Evolutionary conservation across 2,888 invertebrate species (phyloP).

Genomic region (Camponotus fellah): DNA sequence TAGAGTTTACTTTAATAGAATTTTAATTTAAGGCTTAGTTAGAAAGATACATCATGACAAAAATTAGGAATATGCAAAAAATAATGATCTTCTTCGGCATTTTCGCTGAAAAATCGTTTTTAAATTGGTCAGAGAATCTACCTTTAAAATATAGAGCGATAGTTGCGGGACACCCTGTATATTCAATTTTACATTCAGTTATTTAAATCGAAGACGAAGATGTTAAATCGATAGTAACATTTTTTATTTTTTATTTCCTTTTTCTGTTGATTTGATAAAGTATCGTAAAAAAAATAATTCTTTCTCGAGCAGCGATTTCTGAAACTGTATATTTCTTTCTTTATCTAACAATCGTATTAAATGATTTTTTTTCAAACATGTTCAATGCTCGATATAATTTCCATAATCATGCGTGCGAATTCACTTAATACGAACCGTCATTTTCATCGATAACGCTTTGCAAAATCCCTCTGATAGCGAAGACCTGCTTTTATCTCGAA

Average conservation of each 20-base stretch:
- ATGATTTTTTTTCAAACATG: background rate
- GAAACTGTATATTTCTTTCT: background rate
- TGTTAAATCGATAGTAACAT: background rate
- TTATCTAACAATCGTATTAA: background rate
- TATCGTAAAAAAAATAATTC: background rate
- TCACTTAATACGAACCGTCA: background rate
- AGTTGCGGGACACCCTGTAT: too few species aligned
- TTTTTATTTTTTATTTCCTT: background rate
- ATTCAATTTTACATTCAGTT: background rate
- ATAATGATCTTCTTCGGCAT: too few species aligned
- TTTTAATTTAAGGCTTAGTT: too few species aligned
- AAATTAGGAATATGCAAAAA: too few species aligned
- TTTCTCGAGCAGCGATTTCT: background rate
- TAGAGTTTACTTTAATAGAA: too few species aligned
- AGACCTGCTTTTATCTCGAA: conserved; percentile 23
- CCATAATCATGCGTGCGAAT: background rate
- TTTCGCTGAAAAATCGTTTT: too few species aligned
- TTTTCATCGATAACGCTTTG: background rate
- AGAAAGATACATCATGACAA: too few species aligned
- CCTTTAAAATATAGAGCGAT: too few species aligned
- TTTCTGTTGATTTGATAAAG: background rate
- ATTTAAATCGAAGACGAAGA: background rate
- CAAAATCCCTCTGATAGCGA: background rate
- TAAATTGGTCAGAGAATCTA: too few species aligned
- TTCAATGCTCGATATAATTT: background rate